Evolutionary conservation across 2,888 invertebrate genomes (phyloP).

Genomic region (Zaprionus obscuricornis): DNA sequence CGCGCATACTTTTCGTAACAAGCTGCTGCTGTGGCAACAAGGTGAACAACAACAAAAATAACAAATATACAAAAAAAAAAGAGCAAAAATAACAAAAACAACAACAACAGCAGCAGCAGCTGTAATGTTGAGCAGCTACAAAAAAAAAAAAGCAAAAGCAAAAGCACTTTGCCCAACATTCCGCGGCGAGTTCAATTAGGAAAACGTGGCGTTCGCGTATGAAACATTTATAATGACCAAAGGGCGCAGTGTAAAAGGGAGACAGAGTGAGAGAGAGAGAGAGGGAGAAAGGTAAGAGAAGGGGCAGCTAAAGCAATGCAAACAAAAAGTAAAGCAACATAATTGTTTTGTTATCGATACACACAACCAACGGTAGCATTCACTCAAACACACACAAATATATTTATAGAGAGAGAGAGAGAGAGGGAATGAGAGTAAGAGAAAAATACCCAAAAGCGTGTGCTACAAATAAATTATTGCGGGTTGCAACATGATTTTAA

Average conservation of each 20-base stretch:
- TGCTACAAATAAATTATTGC: slow-evolving; percentile 73
- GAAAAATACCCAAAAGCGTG: slow-evolving; percentile 29
- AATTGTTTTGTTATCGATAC: slow-evolving; percentile 72
- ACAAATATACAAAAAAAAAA: too few species aligned
- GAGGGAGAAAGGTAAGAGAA: background rate
- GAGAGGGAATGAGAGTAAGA: background rate
- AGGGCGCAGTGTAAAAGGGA: slow-evolving; percentile 15
- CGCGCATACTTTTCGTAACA: too few species aligned
- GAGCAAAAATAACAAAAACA: too few species aligned
- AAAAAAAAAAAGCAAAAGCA: slow-evolving; percentile 14
- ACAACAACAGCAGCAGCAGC: slow-evolving; percentile 3
- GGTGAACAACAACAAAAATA: too few species aligned
- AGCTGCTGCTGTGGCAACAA: too few species aligned
- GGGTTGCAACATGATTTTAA: slow-evolving; percentile 71
- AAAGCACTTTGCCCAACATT: slow-evolving; percentile 33
- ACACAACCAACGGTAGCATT: slow-evolving; percentile 12
- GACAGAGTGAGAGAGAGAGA: too few species aligned
- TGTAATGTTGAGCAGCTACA: slow-evolving; percentile 19
- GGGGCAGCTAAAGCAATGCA: slow-evolving; percentile 29
- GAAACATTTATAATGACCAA: slow-evolving; percentile 59
- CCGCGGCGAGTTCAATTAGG: slow-evolving; percentile 62
- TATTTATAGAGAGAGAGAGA: slow-evolving; percentile 14
- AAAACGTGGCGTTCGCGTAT: slow-evolving; percentile 42
- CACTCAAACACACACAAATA: background rate
- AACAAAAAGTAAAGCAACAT: slow-evolving; percentile 61